These are phyloP conservation scores for Eledone cirrhosa DNA, from an alignment of 2,888 invertebrate genomes.

Conservation along the genomic window DNA sequence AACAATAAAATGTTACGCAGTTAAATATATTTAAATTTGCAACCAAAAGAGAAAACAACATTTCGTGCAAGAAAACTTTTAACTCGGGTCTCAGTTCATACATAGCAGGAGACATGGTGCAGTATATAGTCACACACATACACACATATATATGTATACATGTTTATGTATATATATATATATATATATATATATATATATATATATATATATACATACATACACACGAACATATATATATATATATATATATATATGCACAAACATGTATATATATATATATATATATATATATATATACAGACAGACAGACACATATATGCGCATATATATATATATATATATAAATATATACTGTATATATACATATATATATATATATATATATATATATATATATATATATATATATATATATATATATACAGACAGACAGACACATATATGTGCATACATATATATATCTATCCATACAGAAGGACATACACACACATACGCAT, in stretches of 20 bases:
- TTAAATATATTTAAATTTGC: too few relatives aligned
- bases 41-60: too few relatives aligned
- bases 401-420: neutral
- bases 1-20: too few relatives aligned
- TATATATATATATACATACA: neutral
- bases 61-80: too few relatives aligned
- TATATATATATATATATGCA: constrained; percentile 16
- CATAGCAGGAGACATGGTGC: too few relatives aligned
- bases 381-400: neutral
- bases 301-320: neutral
- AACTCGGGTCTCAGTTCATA: too few relatives aligned
- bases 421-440: neutral
- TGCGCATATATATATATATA: neutral
- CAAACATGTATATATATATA: neutral
- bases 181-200: neutral
- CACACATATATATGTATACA: neutral
- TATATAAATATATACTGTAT: too few relatives aligned
- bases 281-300: neutral
- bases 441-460: neutral
- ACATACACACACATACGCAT: neutral
- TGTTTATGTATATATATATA: neutral
- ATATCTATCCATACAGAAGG: neutral
- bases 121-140: neutral
- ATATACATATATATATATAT: neutral
- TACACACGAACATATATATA: neutral